phyloP scores from a whole-genome alignment of 1,140 invertebrate genomes.

The Drosophila hydei region DNA sequence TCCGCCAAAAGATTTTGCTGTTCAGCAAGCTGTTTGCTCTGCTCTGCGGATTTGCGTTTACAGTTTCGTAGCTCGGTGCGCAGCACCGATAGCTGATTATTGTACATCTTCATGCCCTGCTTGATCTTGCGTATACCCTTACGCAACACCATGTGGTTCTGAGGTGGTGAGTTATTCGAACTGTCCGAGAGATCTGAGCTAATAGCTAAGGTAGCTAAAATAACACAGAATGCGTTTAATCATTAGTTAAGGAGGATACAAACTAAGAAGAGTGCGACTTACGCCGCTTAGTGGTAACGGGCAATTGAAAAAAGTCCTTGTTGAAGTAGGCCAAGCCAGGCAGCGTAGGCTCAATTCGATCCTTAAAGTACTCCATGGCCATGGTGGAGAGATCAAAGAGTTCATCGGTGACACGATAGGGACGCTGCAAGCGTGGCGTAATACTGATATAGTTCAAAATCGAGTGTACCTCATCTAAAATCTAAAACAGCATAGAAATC shows the following conservation, averaged over 20 bases:
- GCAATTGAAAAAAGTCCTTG: conserved; percentile 87
- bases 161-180: conserved; percentile 87
- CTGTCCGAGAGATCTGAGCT: conserved; percentile 84
- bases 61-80: conserved; percentile 90
- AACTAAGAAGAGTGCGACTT: conserved; percentile 18
- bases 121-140: conserved; percentile 94
- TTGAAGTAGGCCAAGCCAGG: conserved; percentile 94
- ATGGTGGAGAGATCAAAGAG: conserved; percentile 96
- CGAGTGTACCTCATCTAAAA: conserved; percentile 90
- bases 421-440: conserved; percentile 91
- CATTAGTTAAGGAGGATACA: background rate
- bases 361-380: conserved; percentile 97
- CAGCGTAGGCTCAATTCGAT: conserved; percentile 93
- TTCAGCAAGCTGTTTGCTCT: conserved; percentile 92
- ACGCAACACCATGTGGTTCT: conserved; percentile 92
- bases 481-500: conserved; percentile 73
- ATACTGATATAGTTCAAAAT: conserved; percentile 93
- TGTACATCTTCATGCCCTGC: conserved; percentile 94
- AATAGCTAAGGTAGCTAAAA: conserved; percentile 64
- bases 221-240: background rate
- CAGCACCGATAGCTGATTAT: conserved; percentile 90
- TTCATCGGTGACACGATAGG: conserved; percentile 95
- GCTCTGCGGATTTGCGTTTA: conserved; percentile 91
- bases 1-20: conserved; percentile 91
- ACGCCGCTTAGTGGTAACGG: conserved; percentile 75